Conservation (phyloP, 2,888 invertebrate species). For the Leucophora obtusa region DNA sequence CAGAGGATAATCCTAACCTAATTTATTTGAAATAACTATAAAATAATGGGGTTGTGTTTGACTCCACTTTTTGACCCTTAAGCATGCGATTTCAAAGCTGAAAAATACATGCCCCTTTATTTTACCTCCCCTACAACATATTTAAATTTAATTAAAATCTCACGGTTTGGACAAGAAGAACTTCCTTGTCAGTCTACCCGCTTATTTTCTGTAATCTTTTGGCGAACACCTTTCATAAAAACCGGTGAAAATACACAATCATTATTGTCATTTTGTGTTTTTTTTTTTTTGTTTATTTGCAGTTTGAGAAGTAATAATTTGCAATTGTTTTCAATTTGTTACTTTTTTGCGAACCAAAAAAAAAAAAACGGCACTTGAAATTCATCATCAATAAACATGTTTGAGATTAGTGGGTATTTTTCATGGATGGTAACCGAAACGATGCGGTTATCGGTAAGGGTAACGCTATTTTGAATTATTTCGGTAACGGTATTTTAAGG, state of each 20-base stretch:
- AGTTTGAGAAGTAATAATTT: conserved; percentile 46
- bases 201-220: conserved; percentile 17
- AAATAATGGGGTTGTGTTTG: no score
- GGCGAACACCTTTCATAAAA: conserved; percentile 10
- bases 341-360: conserved; percentile 5
- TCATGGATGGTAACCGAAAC: no score
- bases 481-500: no score
- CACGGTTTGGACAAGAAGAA: not conserved
- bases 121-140: no score
- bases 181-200: conserved; percentile 1
- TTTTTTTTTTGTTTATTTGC: conserved; percentile 9
- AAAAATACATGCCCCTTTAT: no score
- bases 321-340: conserved; percentile 44
- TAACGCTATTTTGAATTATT: no score
- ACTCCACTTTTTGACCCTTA: no score
- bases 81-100: no score
- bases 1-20: no score
- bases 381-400: conserved; percentile 28
- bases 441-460: no score
- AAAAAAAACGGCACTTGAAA: conserved; percentile 25
- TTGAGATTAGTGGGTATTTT: conserved; percentile 13
- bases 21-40: no score
- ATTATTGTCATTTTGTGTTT: conserved; percentile 29
- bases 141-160: no score
- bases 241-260: conserved; percentile 36